Base-by-base conservation (phyloP, 2,113 vertebrate species). In the Oxyruncus cristatus region DNA sequence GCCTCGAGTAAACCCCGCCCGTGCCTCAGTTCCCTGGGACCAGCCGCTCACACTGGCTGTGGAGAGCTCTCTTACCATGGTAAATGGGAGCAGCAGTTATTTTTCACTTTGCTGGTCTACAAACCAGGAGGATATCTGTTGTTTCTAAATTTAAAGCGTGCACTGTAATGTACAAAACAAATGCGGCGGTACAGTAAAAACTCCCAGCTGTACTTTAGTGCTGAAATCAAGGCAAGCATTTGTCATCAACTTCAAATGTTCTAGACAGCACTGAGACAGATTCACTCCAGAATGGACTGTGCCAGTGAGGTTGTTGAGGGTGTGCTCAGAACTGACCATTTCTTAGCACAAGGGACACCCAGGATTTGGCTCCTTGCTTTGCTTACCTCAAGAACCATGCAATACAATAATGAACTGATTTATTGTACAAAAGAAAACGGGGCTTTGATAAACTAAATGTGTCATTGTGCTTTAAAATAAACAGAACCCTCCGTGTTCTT, bases 161-260 rank as follows among this genome's bases (percentile, higher is more conserved):
- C 65, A 11, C 35, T 91, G 8, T 47, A 71, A 53, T 24, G 9
- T 80, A 70, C 66, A 72, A 70, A 77, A 68, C 80, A 86, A 44
- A 71, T 78, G 83, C 52, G 91, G 93, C 70, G 65, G 68, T 68
- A 65, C 21, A 78, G 74, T 67, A 91, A 66, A 94, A 95, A 68
- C 68, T 47, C 89, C 82, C 74, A 88, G 90, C 92, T 86, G 53
- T 77, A 81, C 75, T 78, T 85, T 37, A 74, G 63, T 84, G 61
- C 74, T 85, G 83, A 91, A 85, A 94, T 89, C 88, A 95, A 96
- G 97, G 85, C 93, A 93, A 56, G 67, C 63, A 44, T 76, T 85
- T 82, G 14, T 81, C 89, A 78, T 15, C 44, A 85, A 88, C 95
- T 85, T 77, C 76, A 88, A 50, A 79, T 80, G 72, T 91, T 94